Evolutionary conservation across 2,888 invertebrate species (phyloP), one percentile per base, ranked within the genome.

Genomic region (Lasioglossum zephyrum): DNA sequence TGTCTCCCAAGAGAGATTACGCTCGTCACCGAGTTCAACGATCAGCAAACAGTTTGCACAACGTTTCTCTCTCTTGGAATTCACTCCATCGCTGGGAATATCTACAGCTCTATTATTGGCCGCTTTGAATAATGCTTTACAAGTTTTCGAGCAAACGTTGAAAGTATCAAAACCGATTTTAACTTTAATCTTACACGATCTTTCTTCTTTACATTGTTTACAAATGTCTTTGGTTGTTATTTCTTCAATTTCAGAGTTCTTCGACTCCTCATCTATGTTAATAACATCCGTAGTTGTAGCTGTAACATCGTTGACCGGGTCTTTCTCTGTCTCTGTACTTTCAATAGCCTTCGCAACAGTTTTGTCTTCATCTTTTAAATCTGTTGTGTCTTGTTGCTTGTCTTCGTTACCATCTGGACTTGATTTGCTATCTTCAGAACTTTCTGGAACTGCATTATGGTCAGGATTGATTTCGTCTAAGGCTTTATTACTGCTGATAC

Each of bases 1-100:
- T 0, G 98, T 98, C 95, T 99, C 98, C 99, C 99, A 99, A 0
- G 97, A 97, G 0, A 98, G 95, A 92, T 97, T 96, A 86, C 96
- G 96, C 53, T 97, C 97, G 75, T 96, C 96, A 0, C 94, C 96
- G 95, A 87, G 94, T 95, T 84, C 96, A 22, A 95, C 93, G 26
- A 94, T 94, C 49, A 94, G 72, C 22, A 95, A 86, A 91, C 95
- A 95, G 75, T 92, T 93, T 0, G 95, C 94, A 78, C 95, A 95
- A 49, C 95, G 93, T 87, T 95, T 95, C 60, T 95, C 95, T 70
- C 93, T 92, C 73, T 94, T 95, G 2, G 94, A 94, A 84, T 93
- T 95, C 0, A 93, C 94, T 2, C 93, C 94, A 77, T 95, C 94
- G 44, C 93, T 95, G 2, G 95, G 94, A 81, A 95, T 95, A 76